phyloP scores from a whole-genome alignment of 92 coral and sea anemone genomes.

The Galaxea fascicularis region DNA sequence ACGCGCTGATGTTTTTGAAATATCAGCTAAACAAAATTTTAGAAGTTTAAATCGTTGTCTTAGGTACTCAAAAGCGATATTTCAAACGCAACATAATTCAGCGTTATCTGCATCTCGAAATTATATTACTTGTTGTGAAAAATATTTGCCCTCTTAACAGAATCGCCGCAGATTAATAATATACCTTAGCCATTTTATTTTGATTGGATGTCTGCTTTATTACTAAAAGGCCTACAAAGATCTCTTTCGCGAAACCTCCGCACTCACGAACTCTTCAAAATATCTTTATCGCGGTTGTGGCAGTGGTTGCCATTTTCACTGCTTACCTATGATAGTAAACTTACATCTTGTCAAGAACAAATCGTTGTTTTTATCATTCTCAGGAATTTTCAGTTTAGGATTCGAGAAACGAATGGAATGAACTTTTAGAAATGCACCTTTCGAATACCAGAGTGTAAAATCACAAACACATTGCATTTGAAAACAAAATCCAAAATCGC shows the following conservation, averaged over 20 bases:
- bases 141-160: neutral
- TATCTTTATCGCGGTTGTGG: neutral
- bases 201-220: neutral
- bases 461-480: constrained; percentile 16
- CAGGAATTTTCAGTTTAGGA: constrained; percentile 3
- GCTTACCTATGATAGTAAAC: constrained; percentile 3
- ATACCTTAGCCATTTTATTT: constrained; percentile 9
- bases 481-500: neutral
- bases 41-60: neutral
- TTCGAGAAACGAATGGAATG: constrained; percentile 24
- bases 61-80: neutral
- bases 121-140: neutral
- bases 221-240: neutral
- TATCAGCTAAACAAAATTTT: neutral
- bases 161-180: neutral
- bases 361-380: neutral
- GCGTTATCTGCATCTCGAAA: neutral
- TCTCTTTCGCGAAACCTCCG: constrained; percentile 9
- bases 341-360: constrained; percentile 2
- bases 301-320: neutral
- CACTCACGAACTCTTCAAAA: neutral
- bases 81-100: neutral
- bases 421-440: constrained; percentile 3
- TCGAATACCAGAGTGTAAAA: constrained; percentile 16
- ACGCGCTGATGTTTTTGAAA: neutral